Evolutionary conservation across 2,797 vertebrate species (phyloP), one percentile per base, ranked within the genome.

Genomic region (Pipistrellus pipistrellus): DNA sequence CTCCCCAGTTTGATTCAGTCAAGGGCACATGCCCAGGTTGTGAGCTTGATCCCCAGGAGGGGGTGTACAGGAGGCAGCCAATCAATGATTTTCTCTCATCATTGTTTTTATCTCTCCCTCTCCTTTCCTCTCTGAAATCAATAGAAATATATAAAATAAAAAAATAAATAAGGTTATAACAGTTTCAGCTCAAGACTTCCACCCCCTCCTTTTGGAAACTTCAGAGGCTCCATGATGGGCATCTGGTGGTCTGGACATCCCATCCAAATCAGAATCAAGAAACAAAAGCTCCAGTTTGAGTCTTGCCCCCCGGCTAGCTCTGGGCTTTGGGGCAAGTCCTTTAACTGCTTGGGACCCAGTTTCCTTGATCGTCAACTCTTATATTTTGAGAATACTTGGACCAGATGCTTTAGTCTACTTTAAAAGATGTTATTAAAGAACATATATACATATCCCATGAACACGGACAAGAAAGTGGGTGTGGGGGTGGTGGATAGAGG

Each of bases 161-260:
- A 55, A 59, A 59, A 82, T 83, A 66, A 82, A 88, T 81, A 86
- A 84, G 7, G 9, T 11, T 13, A 32, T 7, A 21, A 53, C 75
- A 30, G 35, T 95, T 86, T 84, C 57, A 91, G 73, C 21, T 91
- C 27, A 66, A 72, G 46, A 88, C 90, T 93, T 68, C 35, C 17
- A 69, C 8, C 2, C 23, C n/a, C n/a, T 81, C 20, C 30, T 81
- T 76, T 85, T 51, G n/a, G 55, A 84, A 68, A 94, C 48, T 14
- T 13, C 25, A 38, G 18, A 32, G 18, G 14, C 13, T 95, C 35
- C 87, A 41, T 32, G 23, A 51, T 15, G 17, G 35, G 12, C 4
- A 59, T 7, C 23, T 38, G 8, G 4, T 38, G 21, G 10, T 90
- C 92, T 91, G 57, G 64, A 71, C 87, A 87, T 12, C 11, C 35